phyloP scores from a whole-genome alignment of 2,113 vertebrate genomes.

The Trogon surrucura region DNA sequence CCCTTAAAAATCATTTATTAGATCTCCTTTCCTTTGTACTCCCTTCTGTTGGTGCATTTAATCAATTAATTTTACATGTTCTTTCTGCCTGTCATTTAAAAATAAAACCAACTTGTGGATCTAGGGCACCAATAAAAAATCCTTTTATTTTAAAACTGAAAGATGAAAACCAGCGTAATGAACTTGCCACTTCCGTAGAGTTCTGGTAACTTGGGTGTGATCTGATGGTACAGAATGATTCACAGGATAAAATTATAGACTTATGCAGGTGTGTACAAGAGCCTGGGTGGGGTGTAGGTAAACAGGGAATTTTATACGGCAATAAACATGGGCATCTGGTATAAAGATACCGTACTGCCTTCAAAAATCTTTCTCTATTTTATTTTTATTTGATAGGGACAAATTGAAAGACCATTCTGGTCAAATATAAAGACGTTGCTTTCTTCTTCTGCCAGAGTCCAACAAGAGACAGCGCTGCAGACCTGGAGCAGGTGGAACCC shows the following conservation, averaged over 20 bases:
- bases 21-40: slow-evolving; percentile 9
- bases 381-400: slow-evolving; percentile 49
- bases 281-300: slow-evolving; percentile 68
- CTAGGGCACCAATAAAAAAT: slow-evolving; percentile 65
- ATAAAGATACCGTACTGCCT: slow-evolving; percentile 30
- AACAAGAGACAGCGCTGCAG: neutral
- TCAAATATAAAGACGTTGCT: neutral
- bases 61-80: slow-evolving; percentile 37
- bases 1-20: neutral
- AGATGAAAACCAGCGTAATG: slow-evolving; percentile 63
- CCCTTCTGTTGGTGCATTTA: neutral
- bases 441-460: neutral
- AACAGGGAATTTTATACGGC: slow-evolving; percentile 62
- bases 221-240: slow-evolving; percentile 73
- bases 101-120: slow-evolving; percentile 4
- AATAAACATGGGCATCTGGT: slow-evolving; percentile 56
- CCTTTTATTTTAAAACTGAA: slow-evolving; percentile 50
- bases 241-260: slow-evolving; percentile 78
- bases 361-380: slow-evolving; percentile 21
- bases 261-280: slow-evolving; percentile 77
- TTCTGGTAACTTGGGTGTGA: slow-evolving; percentile 79
- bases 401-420: slow-evolving; percentile 11
- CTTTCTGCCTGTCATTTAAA: neutral
- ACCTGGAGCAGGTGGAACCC: neutral
- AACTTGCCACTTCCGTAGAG: slow-evolving; percentile 68